Conservation (phyloP, 2,888 invertebrate genomes). For the Perdita meconis region DNA sequence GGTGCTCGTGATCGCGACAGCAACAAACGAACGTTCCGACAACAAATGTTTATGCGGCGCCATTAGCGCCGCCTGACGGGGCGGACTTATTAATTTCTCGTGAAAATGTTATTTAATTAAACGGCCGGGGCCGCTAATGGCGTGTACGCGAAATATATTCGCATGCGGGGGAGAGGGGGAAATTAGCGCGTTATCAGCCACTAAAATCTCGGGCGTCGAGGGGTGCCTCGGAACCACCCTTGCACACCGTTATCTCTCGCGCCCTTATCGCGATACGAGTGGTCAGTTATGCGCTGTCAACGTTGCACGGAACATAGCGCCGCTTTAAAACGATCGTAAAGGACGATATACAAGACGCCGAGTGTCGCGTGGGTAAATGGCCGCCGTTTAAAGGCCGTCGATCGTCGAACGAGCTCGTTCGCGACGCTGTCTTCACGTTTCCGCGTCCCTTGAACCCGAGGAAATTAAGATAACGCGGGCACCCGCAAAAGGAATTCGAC, state of each 20-base stretch:
- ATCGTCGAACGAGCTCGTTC: conserved; percentile 49
- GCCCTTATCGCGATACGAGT: conserved; percentile 64
- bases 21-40: neutral
- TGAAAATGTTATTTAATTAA: conserved; percentile 57
- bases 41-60: conserved; percentile 9
- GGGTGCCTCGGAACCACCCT: conserved; percentile 45
- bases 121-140: conserved; percentile 41
- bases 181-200: conserved; percentile 52
- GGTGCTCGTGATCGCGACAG: neutral
- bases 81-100: conserved; percentile 39
- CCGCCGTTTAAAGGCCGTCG: conserved; percentile 52
- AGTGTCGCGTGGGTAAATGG: conserved; percentile 48
- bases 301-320: conserved; percentile 40
- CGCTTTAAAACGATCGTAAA: conserved; percentile 62
- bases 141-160: conserved; percentile 38
- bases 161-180: conserved; percentile 32
- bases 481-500: conserved; percentile 6
- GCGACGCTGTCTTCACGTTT: conserved; percentile 18
- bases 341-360: conserved; percentile 44
- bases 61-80: conserved; percentile 13
- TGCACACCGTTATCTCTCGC: conserved; percentile 55
- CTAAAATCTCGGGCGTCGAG: conserved; percentile 52
- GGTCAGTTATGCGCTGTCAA: conserved; percentile 62
- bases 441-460: neutral
- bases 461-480: conserved; percentile 22